phyloP scores from a whole-genome alignment of 1,140 invertebrate species.

The Pentalonia nigronervosa region DNA sequence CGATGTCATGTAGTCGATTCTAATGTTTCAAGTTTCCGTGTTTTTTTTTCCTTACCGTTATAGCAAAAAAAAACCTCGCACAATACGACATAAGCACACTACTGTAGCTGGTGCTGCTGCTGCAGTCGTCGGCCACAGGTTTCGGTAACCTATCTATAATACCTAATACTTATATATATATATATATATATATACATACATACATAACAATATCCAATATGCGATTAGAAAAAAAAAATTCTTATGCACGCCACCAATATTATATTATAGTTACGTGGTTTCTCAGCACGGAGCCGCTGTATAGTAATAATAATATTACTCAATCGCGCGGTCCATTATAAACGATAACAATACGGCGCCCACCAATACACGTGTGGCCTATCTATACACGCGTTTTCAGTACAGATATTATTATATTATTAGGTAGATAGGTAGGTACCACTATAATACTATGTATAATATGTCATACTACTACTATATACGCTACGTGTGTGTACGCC shows the following conservation, averaged over 20 bases:
- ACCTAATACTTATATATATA: neutral
- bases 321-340: conserved; percentile 26
- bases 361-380: neutral
- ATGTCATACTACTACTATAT: neutral
- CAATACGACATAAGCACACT: neutral
- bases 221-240: neutral
- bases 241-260: neutral
- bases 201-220: neutral
- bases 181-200: no score
- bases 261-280: neutral
- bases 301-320: neutral
- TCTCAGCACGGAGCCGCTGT: neutral
- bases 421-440: neutral
- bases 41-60: neutral
- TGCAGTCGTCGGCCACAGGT: neutral
- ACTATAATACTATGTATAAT: neutral
- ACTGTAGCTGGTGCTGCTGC: no score
- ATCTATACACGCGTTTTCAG: neutral
- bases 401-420: conserved; percentile 10
- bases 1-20: neutral
- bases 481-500: neutral
- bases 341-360: conserved; percentile 34
- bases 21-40: neutral
- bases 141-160: neutral
- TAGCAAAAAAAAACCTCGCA: neutral